Evolutionary conservation across 2,888 invertebrate species (phyloP), one percentile per base, ranked within the genome.

Genomic region (Brachypalpus laphriformis): DNA sequence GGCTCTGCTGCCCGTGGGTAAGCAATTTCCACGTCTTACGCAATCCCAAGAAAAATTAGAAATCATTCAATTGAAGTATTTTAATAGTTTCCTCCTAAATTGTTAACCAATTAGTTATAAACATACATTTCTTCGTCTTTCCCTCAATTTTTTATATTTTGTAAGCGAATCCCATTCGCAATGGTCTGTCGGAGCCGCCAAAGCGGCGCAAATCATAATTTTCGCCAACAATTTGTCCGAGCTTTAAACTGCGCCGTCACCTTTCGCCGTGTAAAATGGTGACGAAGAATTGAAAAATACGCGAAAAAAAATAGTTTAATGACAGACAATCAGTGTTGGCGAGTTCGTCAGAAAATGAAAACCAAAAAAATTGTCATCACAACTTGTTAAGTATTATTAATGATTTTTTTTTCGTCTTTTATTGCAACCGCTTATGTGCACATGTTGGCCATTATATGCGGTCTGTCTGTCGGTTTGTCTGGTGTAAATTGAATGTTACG

Each of bases 1-100:
- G n/a, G 54, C 54, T 16, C 3, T 7, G 37, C 9, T 25, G 28
- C 25, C n/a, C n/a, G n/a, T 3, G n/a, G 14, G 7, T 14, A 14
- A 37, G 1, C 40, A 68, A 25, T 11, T 28, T 28, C 2, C 37
- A 49, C 37, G 49, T 14, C 68, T 77, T 77, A 70, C 77, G 68
- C 68, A 77, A 77, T 28, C 18, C 14, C 25, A 25, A 25, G 5
- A 7, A 70, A 51, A 76, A 70, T 51, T 61, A 68, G 68, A 77
- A 77, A 77, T 70, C 77, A 61, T 70, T 70, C 77, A 68, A 42
- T 77, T 70, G 49, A 70, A 68, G 68, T 45, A 51, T 61, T 68
- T 59, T 59, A 59, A 51, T 51, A 61, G 77, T 61, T 77, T 61
- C 54, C 77, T 20, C 11, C 40, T 34, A 61, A 70, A 77, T 77